Evolutionary conservation across 2,113 vertebrate species (phyloP).

Genomic region (Rhagologus leucostigma): DNA sequence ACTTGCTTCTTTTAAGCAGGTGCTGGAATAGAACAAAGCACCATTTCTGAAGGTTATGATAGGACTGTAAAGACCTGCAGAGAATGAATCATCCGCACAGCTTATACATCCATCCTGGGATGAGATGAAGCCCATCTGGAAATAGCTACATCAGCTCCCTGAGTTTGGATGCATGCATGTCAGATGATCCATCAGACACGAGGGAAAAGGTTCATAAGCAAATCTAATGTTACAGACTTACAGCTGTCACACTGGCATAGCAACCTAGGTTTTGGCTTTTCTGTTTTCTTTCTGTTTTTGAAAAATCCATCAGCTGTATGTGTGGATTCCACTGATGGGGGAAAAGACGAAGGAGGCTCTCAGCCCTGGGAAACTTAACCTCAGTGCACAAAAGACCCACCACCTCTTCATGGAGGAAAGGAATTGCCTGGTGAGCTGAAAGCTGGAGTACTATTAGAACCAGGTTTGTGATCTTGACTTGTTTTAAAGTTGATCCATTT

Average conservation of each 20-base stretch:
- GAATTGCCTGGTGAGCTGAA: background rate
- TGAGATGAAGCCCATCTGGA: slow-evolving; percentile 8
- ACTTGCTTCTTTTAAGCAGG: background rate
- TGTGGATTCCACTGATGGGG: background rate
- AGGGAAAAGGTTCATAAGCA: background rate
- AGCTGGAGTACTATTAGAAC: background rate
- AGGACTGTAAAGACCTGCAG: background rate
- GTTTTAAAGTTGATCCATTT: background rate
- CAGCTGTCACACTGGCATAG: background rate
- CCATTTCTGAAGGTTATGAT: background rate
- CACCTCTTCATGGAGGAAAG: background rate
- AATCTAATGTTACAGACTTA: background rate
- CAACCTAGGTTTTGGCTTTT: background rate
- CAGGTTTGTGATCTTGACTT: background rate
- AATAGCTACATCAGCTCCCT: background rate
- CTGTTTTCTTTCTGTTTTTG: background rate
- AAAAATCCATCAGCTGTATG: background rate
- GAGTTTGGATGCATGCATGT: background rate
- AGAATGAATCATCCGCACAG: background rate
- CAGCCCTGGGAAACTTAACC: background rate
- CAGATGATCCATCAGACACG: background rate
- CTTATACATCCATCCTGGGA: background rate
- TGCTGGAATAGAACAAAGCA: background rate
- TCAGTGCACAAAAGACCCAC: background rate
- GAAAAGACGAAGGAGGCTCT: background rate